Conservation (phyloP, 2,888 invertebrate species). For the Cordilura impudica region DNA sequence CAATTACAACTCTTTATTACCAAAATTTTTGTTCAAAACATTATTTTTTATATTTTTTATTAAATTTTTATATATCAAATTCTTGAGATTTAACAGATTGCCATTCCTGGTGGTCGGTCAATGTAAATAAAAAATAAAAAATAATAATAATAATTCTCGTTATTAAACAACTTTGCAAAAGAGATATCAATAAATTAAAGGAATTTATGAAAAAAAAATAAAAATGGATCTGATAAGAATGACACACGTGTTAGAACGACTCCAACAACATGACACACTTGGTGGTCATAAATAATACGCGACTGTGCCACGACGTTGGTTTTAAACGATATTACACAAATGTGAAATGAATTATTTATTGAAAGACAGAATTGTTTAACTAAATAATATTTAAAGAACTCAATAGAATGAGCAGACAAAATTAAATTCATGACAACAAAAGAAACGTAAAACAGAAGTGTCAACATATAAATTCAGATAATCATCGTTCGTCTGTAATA, state of each 20-base stretch:
- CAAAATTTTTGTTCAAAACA: no score
- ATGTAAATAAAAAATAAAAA: no score
- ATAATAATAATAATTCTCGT: no score
- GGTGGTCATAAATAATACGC: conserved; percentile 45
- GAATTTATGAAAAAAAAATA: neutral
- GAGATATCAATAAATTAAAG: neutral
- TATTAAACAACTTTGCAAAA: neutral
- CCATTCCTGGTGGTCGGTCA: no score
- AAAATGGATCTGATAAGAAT: conserved; percentile 29
- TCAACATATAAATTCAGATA: conserved; percentile 53
- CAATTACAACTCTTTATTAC: no score
- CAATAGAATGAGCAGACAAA: neutral
- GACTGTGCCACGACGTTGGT: conserved; percentile 30
- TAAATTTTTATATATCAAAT: no score
- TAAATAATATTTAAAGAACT: no score
- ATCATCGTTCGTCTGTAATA: conserved; percentile 39
- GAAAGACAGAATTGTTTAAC: neutral
- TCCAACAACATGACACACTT: conserved; percentile 18
- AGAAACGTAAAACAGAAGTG: conserved; percentile 51
- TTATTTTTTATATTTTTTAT: no score
- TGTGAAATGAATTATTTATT: conserved; percentile 46
- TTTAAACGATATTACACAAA: conserved; percentile 21
- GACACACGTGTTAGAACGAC: conserved; percentile 27
- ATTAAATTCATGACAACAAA: neutral
- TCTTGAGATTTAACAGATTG: no score